Evolutionary conservation across 2,113 vertebrate genomes (phyloP), one percentile per base, ranked within the genome.

Genomic region (Neolamprologus caudopunctatus): DNA sequence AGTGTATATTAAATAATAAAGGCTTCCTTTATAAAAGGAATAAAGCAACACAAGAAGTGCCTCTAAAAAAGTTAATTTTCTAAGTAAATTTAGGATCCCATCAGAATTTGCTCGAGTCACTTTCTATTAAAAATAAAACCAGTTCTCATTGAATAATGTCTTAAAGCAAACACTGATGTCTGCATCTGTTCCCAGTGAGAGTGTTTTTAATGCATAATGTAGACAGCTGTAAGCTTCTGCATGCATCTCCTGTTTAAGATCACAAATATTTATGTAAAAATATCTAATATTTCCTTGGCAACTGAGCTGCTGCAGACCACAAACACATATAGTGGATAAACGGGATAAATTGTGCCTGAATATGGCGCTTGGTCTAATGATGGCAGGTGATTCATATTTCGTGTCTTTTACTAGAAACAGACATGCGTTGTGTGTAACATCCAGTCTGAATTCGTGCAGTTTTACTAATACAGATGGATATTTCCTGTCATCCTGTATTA

Each of bases 231-330:
- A 90, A 87, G 83, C 68, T 87, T 81, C 66, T 89, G 82, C 87
- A 68, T 87, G 68, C 86, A 85, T 90, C 79, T 85, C 35, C 82
- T 88, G 89, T 89, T 93, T 91, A 83, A 90, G 28, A 89, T 91
- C 40, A 88, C 58, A 92, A 84, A 84, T 63, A 53, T 19, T 17
- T 75, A 84, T 90, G 80, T 91, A 87, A 87, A 85, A 88, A 91
- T 91, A 88, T 50, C 24, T 80, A 40, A 33, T 57, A 82, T 91
- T 86, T 82, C 31, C 71, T 88, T 84, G 83, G 85, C 82, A 89
- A 82, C 37, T 33, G 47, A 61, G 84, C 57, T 66, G 54, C 14
- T 31, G 54, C 24, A 21, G 21, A 82, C 84, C 54, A 87, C 66
- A 84, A 81, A 85, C 61, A 24, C 24, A 84, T 31, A 75, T 12